Evolutionary conservation across 2,888 invertebrate species (phyloP).

Genomic region (Plagiodera versicolora): DNA sequence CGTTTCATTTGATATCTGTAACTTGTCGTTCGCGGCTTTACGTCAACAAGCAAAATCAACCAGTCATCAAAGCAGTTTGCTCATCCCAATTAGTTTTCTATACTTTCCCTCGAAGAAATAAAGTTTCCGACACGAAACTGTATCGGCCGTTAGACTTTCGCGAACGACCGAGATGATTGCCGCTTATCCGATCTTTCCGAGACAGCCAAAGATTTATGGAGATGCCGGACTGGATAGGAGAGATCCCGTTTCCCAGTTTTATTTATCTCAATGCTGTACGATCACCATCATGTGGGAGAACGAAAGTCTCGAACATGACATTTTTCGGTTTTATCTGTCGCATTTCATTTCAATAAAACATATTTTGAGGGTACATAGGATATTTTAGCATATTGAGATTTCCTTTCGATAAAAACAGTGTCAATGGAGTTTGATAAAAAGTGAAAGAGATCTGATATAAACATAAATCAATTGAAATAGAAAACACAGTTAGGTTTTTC

Average conservation of each 20-base stretch:
- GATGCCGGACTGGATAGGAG: background rate
- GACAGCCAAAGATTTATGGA: background rate
- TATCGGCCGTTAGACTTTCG: slow-evolving; percentile 1
- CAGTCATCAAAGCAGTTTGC: slow-evolving; percentile 14
- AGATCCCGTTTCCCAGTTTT: background rate
- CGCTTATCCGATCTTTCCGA: slow-evolving; percentile 4
- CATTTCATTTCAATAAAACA: too few species aligned
- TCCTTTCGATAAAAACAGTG: too few species aligned
- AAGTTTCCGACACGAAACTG: slow-evolving; percentile 7
- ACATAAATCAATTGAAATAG: too few species aligned
- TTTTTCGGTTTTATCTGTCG: too few species aligned
- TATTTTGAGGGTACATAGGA: too few species aligned
- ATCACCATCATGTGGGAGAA: background rate
- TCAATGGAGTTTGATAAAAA: too few species aligned
- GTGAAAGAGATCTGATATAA: too few species aligned
- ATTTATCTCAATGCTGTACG: background rate
- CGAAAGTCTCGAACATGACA: too few species aligned
- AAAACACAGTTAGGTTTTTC: too few species aligned
- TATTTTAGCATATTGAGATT: too few species aligned
- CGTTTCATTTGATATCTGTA: too few species aligned
- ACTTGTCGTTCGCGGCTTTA: too few species aligned
- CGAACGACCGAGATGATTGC: slow-evolving; percentile 3
- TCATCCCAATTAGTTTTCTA: slow-evolving; percentile 12
- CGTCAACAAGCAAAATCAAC: background rate
- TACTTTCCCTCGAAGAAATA: background rate